Evolutionary conservation across 1,140 invertebrate genomes (phyloP), one percentile per base, ranked within the genome.

Genomic region (Capitella teleta): DNA sequence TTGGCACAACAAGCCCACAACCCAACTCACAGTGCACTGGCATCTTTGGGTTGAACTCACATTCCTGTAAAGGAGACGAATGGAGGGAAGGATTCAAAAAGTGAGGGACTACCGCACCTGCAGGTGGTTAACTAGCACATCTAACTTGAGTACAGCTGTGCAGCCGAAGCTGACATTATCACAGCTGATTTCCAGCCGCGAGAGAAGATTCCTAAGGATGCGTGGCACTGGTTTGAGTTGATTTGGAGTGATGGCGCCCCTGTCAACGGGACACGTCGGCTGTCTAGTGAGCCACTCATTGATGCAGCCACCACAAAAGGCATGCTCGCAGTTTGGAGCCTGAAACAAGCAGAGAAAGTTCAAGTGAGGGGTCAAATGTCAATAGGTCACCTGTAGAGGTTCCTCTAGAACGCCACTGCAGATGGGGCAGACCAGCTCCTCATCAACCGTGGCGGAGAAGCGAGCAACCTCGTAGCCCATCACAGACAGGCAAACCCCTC

Each of bases 251-350:
- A 94, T 84, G 40, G 83, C 78, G 62, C 87, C 87, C 43, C 92
- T 79, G 70, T 96, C 91, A 36, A 95, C 82, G 21, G 92, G 92
- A 70, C 92, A 96, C 19, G 86, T 92, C 14, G 86, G 87, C 64
- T 93, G 88, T 34, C 87, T 77, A 43, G 82, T 84, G 51, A 95
- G 81, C 92, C 92, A 96, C 72, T 95, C 88, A 45, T 85, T 85
- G 56, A 96, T 95, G 69, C 92, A 96, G 16, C 79, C 79, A 61
- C 83, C 79, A 74, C 92, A 96, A 76, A 95, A 95, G 51, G 90
- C 89, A 77, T 96, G 91, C 70, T 96, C 92, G 74, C 91, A 95
- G 58, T 83, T 81, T 32, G 89, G 87, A 51, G 89, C 89, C 89
- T 96, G 38, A 34, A 34, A 34, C 32, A 34, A 10, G 10, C 16